Percentiles rank a stretch among this genome's conserved stretches.
These are phyloP conservation scores for Sesamia nonagrioides DNA, from an alignment of 1,140 invertebrate species.

Conservation along the genomic window DNA sequence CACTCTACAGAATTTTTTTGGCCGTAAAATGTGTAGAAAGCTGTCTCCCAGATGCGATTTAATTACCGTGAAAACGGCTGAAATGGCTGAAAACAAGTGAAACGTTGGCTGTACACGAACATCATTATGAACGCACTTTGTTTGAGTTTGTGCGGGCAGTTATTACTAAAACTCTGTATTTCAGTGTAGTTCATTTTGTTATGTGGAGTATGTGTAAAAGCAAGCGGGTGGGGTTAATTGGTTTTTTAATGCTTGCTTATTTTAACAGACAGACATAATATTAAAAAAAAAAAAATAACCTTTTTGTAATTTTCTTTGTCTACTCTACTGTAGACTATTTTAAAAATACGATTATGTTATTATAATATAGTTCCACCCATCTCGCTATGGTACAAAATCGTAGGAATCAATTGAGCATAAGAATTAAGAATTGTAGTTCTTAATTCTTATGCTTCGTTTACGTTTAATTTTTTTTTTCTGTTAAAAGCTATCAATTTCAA, in stretches of 20 bases:
- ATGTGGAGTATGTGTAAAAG: slow-evolving; percentile 25
- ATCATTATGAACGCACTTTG: slow-evolving; percentile 60
- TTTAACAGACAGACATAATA: neutral
- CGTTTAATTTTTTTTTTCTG: too few species aligned
- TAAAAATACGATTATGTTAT: too few species aligned
- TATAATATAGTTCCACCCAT: too few species aligned
- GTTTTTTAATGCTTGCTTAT: neutral
- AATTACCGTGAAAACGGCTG: slow-evolving; percentile 56
- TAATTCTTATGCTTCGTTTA: too few species aligned
- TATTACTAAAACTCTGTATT: slow-evolving; percentile 60
- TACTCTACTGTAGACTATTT: too few species aligned
- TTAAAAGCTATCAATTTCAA: too few species aligned
- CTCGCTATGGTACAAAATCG: too few species aligned
- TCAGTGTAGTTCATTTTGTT: slow-evolving; percentile 58
- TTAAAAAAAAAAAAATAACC: too few species aligned
- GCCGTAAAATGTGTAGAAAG: slow-evolving; percentile 15
- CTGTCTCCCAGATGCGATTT: slow-evolving; percentile 45
- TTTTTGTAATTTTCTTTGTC: neutral
- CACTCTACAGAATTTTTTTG: neutral
- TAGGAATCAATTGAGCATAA: too few species aligned
- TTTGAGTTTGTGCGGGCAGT: slow-evolving; percentile 57
- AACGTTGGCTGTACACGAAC: slow-evolving; percentile 46
- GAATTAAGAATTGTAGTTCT: too few species aligned
- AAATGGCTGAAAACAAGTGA: slow-evolving; percentile 50
- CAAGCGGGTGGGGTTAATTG: neutral